Conservation (phyloP, 2,888 invertebrate species). For the Liodrosophila aerea region DNA sequence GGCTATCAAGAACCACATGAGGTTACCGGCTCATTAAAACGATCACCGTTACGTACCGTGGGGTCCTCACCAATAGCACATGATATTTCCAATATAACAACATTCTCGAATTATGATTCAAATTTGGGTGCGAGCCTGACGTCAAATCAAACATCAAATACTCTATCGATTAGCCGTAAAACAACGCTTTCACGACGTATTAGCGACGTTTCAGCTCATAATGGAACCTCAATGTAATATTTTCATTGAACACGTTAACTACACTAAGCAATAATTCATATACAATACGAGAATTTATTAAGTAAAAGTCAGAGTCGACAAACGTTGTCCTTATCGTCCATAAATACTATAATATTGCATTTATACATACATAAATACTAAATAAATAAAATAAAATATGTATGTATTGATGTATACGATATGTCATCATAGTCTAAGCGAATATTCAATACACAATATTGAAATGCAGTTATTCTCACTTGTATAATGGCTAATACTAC, state of each 20-base stretch:
- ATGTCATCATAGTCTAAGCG: constrained; percentile 27
- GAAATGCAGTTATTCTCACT: background rate
- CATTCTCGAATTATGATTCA: constrained; percentile 87
- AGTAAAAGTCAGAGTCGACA: no score
- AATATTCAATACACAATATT: constrained; percentile 5
- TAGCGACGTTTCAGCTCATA: constrained; percentile 80
- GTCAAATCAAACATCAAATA: constrained; percentile 72
- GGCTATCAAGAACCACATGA: constrained; percentile 83
- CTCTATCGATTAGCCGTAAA: constrained; percentile 83
- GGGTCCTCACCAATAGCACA: constrained; percentile 92
- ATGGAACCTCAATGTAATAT: constrained; percentile 80
- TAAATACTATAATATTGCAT: background rate
- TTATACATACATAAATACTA: constrained; percentile 2
- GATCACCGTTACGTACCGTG: constrained; percentile 85
- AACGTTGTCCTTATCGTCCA: background rate
- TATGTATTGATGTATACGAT: constrained; percentile 21
- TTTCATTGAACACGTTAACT: constrained; percentile 24
- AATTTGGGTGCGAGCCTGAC: constrained; percentile 46
- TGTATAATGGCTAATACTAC: constrained; percentile 18
- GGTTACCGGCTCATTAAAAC: constrained; percentile 79
- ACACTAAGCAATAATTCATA: constrained; percentile 33
- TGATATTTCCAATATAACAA: constrained; percentile 87
- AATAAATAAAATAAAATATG: constrained; percentile 2
- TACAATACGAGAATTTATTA: constrained; percentile 19
- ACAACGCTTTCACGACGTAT: constrained; percentile 80